Percentiles rank a stretch among this genome's conserved stretches.
Evolutionary conservation across 2,888 invertebrate species (phyloP).

Genomic region (Stomorhina lunata): DNA sequence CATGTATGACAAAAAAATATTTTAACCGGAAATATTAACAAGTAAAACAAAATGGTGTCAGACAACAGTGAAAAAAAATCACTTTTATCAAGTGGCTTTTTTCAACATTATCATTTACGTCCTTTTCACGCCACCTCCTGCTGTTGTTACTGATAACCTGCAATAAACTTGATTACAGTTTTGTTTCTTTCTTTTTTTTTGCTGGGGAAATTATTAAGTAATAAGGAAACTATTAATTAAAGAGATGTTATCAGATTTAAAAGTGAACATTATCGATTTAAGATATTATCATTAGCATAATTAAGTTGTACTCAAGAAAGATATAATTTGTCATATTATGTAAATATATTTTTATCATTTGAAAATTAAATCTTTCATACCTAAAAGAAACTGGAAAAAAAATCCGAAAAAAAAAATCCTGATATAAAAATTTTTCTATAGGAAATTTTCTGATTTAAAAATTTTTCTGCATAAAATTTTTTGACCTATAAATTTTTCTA

Average conservation of each 20-base stretch:
- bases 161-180: constrained; percentile 31
- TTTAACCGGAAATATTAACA: constrained; percentile 62
- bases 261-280: constrained; percentile 13
- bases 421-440: too few relatives aligned
- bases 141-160: constrained; percentile 30
- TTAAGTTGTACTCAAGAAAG: neutral
- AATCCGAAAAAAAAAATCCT: too few relatives aligned
- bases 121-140: constrained; percentile 22
- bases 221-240: constrained; percentile 61
- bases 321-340: neutral
- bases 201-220: constrained; percentile 46
- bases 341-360: neutral
- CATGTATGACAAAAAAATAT: constrained; percentile 12
- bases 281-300: neutral
- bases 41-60: constrained; percentile 65
- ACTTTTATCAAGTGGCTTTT: constrained; percentile 47
- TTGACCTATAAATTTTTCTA: too few relatives aligned
- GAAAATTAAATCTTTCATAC: neutral
- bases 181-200: too few relatives aligned
- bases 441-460: too few relatives aligned
- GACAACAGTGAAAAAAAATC: constrained; percentile 34
- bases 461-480: too few relatives aligned
- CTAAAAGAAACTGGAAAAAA: too few relatives aligned
- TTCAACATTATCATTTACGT: constrained; percentile 18
- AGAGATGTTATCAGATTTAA: constrained; percentile 23